Base-by-base conservation (phyloP, 2,888 invertebrate genomes). In the Lasioglossum marginatum region DNA sequence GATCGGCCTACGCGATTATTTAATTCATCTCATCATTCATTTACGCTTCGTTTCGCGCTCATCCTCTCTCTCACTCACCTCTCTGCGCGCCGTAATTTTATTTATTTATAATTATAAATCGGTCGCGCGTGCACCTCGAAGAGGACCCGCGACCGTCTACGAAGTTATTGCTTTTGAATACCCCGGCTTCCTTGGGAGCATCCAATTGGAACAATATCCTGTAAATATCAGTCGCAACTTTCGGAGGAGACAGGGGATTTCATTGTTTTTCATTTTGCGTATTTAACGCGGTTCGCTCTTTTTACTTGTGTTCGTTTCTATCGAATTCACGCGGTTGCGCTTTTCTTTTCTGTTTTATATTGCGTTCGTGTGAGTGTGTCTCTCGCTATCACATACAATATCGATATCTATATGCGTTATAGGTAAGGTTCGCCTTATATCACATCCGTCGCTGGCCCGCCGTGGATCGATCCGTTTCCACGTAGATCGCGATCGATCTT, bases 151-250 rank as follows among this genome's bases (percentile, higher is more conserved):
- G 89, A 86, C 88, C 91, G 87, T 40, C 89, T 94, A 94, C 94
- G 91, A 94, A 92, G 91, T 93, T 95, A 94, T 94, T 94, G 94
- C 94, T 95, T 95, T 95, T 95, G 93, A 94, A 94, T 95, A 94
- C 94, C 94, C 94, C 94, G 94, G 95, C 94, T 94, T 94, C 92
- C 91, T 92, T 94, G 94, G 94, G 94, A 94, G 88, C 92, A 94
- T 94, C 94, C 94, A 93, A 93, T 92, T 93, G 94, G 94, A 94
- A 94, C 95, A 95, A 95, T 95, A 95, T 95, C 94, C 94, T 94
- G 93, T 93, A 95, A 95, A 95, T 95, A 95, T 95, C 95, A 95
- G 94, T 95, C 93, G 92, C 92, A 88, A 82, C 82, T 81, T 52
- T n/a, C 79, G 73, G 79, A 71, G 87, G 82, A 87, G 79, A 87